A percentile compares a stretch with the other conserved stretches of the same genome.
Conservation (phyloP, 2,113 vertebrate genomes). For the Neolamprologus brichardi region DNA sequence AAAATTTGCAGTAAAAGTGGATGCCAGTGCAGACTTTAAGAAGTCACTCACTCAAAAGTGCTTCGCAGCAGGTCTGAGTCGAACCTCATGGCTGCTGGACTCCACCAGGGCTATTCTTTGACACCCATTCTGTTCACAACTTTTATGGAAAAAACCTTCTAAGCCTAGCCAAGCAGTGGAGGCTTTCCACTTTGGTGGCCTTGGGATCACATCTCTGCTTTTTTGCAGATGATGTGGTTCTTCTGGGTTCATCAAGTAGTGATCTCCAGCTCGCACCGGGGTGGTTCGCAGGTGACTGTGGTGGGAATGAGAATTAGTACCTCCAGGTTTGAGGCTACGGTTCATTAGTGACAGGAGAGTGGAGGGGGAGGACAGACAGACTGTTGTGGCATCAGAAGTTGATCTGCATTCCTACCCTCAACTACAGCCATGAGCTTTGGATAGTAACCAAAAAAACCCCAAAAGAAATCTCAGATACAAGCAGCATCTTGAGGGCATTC, state of each 20-base stretch:
- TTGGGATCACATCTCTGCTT: background rate
- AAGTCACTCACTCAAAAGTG: background rate
- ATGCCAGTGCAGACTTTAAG: background rate
- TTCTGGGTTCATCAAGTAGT: background rate
- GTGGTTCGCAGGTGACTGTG: background rate
- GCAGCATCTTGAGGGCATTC: background rate
- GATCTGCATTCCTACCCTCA: background rate
- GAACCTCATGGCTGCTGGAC: background rate
- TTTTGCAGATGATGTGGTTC: background rate
- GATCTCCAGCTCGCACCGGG: background rate
- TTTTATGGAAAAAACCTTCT: background rate
- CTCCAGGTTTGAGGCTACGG: background rate
- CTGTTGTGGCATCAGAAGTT: background rate
- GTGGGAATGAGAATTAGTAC: background rate
- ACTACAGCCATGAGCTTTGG: background rate
- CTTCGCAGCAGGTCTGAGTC: background rate
- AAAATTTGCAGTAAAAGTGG: background rate
- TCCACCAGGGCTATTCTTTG: background rate
- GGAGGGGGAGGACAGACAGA: background rate
- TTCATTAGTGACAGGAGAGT: background rate
- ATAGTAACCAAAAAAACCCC: accelerated
- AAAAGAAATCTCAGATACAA: background rate
- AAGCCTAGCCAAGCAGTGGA: background rate
- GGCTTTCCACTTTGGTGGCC: background rate
- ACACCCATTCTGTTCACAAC: background rate